A percentile compares a stretch with the other conserved stretches of the same genome.
phyloP scores from a whole-genome alignment of 2,113 vertebrate genomes.

The Periophthalmodon schlosseri region DNA sequence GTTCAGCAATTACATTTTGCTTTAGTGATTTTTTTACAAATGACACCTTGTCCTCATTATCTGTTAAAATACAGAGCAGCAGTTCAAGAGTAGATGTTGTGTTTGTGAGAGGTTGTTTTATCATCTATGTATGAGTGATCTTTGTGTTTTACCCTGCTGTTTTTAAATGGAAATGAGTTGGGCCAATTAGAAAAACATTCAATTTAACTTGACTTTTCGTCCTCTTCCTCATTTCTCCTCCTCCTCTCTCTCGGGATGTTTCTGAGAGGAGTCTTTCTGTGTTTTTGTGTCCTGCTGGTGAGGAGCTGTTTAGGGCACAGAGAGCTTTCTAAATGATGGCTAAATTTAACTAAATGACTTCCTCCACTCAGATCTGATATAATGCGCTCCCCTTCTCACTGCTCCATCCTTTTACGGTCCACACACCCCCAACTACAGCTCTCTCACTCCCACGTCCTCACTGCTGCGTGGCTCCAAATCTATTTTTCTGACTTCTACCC shows the following conservation, averaged over 20 bases:
- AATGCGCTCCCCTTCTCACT: constrained; percentile 59
- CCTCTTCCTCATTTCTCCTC: not conserved
- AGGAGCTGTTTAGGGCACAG: constrained; percentile 66
- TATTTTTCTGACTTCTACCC: constrained; percentile 45
- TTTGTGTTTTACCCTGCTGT: not conserved
- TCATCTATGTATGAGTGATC: not conserved
- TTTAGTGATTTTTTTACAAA: not conserved
- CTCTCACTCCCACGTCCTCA: constrained; percentile 17
- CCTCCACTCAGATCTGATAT: constrained; percentile 71
- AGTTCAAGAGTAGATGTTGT: constrained; percentile 1
- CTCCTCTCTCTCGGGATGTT: constrained; percentile 16
- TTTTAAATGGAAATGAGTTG: constrained; percentile 1
- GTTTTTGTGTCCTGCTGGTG: constrained; percentile 65
- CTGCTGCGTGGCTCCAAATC: constrained; percentile 44
- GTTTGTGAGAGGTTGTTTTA: not conserved
- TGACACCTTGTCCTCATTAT: not conserved
- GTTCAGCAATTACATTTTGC: not conserved
- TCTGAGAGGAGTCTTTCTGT: constrained; percentile 56
- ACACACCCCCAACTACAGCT: constrained; percentile 47
- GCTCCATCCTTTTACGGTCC: constrained; percentile 58
- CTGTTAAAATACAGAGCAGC: not conserved
- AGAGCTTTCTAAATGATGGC: constrained; percentile 71
- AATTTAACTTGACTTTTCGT: constrained; percentile 3
- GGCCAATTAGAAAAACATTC: constrained; percentile 1
- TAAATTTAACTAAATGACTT: constrained; percentile 78